These are phyloP conservation scores for Enteromius argenteus DNA, from an alignment of 2,797 vertebrate species.

Conservation along the genomic window DNA sequence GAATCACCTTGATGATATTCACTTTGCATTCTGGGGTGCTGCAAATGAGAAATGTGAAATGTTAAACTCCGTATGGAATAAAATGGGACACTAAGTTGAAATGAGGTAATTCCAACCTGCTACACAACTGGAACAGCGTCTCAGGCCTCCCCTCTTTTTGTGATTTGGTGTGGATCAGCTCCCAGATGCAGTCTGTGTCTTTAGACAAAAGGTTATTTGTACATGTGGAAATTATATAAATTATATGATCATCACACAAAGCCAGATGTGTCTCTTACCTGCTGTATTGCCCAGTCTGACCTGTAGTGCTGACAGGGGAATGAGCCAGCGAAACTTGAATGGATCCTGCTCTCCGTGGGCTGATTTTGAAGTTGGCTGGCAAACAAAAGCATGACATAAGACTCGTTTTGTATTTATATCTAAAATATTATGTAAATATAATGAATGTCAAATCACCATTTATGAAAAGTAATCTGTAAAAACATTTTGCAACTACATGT, in stretches of 20 bases:
- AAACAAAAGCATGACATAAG: conserved; percentile 23
- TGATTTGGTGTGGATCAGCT: conserved; percentile 94
- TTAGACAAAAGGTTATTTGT: conserved; percentile 71
- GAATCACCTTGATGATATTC: conserved; percentile 91
- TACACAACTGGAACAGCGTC: conserved; percentile 92
- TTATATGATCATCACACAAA: neutral
- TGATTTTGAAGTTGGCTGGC: conserved; percentile 82
- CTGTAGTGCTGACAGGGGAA: conserved; percentile 94
- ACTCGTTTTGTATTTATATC: neutral
- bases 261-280: conserved; percentile 78
- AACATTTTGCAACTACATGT: neutral
- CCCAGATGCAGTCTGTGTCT: conserved; percentile 93
- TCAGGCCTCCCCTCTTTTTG: conserved; percentile 94
- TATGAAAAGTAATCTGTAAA: neutral
- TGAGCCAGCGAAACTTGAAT: conserved; percentile 96
- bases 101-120: conserved; percentile 83
- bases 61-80: conserved; percentile 13
- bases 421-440: neutral
- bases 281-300: conserved; percentile 92
- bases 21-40: conserved; percentile 92
- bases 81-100: neutral
- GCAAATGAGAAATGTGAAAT: conserved; percentile 27
- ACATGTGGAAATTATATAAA: conserved; percentile 22
- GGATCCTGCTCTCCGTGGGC: conserved; percentile 87
- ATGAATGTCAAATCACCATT: neutral